Evolutionary conservation across 2,888 invertebrate species (phyloP).

Genomic region (Agrypnus murinus): DNA sequence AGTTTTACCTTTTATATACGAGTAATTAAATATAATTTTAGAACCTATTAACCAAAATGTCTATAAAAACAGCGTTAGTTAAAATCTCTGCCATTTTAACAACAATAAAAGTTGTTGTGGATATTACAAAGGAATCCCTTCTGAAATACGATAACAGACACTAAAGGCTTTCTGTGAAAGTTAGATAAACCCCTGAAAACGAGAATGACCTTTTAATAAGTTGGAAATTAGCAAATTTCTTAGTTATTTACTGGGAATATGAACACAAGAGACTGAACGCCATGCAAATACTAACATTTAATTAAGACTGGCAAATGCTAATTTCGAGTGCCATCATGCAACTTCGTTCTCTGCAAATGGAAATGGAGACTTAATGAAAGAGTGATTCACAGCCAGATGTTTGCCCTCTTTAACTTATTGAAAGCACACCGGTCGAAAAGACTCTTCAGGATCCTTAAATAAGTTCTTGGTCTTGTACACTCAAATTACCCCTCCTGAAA

Average conservation of each 20-base stretch:
- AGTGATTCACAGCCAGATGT: slow-evolving; percentile 53
- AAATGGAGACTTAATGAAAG: slow-evolving; percentile 55
- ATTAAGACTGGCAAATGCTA: slow-evolving; percentile 46
- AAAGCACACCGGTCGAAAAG: slow-evolving; percentile 25
- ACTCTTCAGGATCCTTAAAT: slow-evolving; percentile 24
- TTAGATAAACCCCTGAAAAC: slow-evolving; percentile 8
- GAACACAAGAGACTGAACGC: slow-evolving; percentile 28
- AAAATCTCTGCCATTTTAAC: neutral
- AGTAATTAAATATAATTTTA: too few relatives aligned
- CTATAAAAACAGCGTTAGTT: neutral
- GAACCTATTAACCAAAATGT: too few relatives aligned
- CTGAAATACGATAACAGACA: slow-evolving; percentile 12
- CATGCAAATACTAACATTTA: slow-evolving; percentile 46
- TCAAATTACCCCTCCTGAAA: slow-evolving; percentile 24
- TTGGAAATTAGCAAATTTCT: slow-evolving; percentile 35
- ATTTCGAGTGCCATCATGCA: slow-evolving; percentile 42
- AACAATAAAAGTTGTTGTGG: neutral
- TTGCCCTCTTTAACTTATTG: slow-evolving; percentile 54
- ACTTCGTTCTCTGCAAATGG: slow-evolving; percentile 31
- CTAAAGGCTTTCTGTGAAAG: slow-evolving; percentile 4
- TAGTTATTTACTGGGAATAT: slow-evolving; percentile 29
- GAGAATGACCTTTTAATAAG: slow-evolving; percentile 28
- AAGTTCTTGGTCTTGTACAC: slow-evolving; percentile 19
- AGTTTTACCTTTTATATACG: too few relatives aligned
- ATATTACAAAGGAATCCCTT: neutral